Percentiles rank a stretch among this genome's conserved stretches.
Evolutionary conservation across 2,113 vertebrate genomes (phyloP).

Genomic region (Osmerus eperlanus): DNA sequence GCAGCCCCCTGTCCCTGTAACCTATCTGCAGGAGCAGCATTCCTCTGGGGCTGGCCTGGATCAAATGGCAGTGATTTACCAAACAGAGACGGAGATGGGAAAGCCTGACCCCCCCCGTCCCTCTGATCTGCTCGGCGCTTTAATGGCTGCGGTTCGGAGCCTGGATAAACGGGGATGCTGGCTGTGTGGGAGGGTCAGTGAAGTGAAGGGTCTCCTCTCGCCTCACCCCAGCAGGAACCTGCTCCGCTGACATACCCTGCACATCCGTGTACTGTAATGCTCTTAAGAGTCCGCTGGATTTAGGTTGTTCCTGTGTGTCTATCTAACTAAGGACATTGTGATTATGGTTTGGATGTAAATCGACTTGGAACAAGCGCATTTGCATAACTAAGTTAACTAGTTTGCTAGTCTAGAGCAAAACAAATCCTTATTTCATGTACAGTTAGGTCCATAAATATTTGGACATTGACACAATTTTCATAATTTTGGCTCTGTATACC

Average conservation of each 20-base stretch:
- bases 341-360: too few relatives aligned
- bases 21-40: constrained; percentile 66
- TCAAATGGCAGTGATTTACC: constrained; percentile 72
- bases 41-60: constrained; percentile 69
- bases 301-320: too few relatives aligned
- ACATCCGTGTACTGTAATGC: too few relatives aligned
- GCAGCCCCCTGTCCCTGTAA: constrained; percentile 52
- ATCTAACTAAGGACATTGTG: too few relatives aligned
- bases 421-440: not conserved
- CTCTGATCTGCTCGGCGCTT: constrained; percentile 64
- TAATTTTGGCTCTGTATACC: too few relatives aligned
- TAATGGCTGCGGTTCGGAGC: constrained; percentile 64
- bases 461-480: too few relatives aligned
- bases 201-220: not conserved
- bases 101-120: constrained; percentile 59
- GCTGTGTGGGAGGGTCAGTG: constrained; percentile 27
- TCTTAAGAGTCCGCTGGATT: too few relatives aligned
- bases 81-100: constrained; percentile 60
- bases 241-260: not conserved
- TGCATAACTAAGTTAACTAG: not conserved
- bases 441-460: too few relatives aligned
- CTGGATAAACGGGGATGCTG: constrained; percentile 52
- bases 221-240: not conserved
- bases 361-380: not conserved
- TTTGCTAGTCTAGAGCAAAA: not conserved